Conservation (phyloP, 2,888 invertebrate genomes). For the Eupeodes latifasciatus region DNA sequence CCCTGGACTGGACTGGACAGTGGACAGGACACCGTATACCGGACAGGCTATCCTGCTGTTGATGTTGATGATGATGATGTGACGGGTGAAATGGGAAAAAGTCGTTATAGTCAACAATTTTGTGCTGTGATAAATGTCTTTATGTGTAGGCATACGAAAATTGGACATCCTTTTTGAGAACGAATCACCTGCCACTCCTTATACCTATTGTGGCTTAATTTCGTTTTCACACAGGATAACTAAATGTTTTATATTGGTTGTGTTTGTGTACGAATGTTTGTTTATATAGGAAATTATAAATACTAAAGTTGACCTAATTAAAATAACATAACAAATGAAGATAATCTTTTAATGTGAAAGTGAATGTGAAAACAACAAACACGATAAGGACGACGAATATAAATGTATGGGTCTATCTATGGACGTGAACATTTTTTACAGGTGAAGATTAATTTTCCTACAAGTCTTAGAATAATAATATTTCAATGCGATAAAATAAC, state of each 20-base stretch:
- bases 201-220: conserved; percentile 31
- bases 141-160: conserved; percentile 43
- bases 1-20: background rate
- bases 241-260: conserved; percentile 15
- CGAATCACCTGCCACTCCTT: conserved; percentile 56
- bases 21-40: background rate
- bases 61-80: conserved; percentile 45
- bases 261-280: background rate
- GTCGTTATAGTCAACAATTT: conserved; percentile 62
- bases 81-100: conserved; percentile 57
- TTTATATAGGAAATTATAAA: background rate
- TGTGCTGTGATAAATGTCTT: conserved; percentile 68
- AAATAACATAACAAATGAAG: conserved; percentile 24
- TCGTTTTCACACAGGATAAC: conserved; percentile 28
- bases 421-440: conserved; percentile 17
- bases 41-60: background rate
- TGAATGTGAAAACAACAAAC: background rate
- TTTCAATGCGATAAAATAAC: background rate
- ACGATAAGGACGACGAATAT: too few relatives aligned
- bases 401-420: too few relatives aligned
- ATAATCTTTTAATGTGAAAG: conserved; percentile 8
- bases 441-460: conserved; percentile 60
- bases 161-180: conserved; percentile 39
- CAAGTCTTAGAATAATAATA: conserved; percentile 2
- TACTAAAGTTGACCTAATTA: conserved; percentile 60